A percentile compares a stretch with the other conserved stretches of the same genome.
These are phyloP conservation scores for Diprion similis DNA, from an alignment of 1,140 invertebrate species.

Conservation along the genomic window DNA sequence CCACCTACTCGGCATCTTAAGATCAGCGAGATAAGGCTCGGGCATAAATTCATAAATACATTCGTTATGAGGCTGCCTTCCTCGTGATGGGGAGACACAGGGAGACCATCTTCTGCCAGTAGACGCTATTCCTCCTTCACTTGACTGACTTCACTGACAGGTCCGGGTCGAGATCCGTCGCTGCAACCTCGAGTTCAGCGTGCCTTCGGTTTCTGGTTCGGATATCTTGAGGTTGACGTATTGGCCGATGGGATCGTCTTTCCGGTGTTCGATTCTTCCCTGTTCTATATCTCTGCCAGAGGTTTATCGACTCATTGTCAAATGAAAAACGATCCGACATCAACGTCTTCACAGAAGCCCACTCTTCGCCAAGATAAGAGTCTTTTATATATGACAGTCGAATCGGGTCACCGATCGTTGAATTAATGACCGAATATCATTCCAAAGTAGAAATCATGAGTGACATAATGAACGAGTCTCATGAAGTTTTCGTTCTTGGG, in stretches of 20 bases:
- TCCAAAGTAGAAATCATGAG: too few relatives aligned
- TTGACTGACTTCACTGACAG: neutral
- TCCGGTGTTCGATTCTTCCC: neutral
- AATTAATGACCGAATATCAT: too few relatives aligned
- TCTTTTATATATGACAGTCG: too few relatives aligned
- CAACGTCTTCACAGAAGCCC: too few relatives aligned
- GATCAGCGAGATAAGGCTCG: neutral
- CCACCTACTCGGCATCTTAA: neutral
- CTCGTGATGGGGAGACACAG: constrained; percentile 6
- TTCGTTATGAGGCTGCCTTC: neutral
- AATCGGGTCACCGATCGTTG: too few relatives aligned
- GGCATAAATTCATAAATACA: constrained; percentile 17
- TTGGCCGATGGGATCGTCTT: neutral
- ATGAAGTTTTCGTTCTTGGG: too few relatives aligned
- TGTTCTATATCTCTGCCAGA: neutral
- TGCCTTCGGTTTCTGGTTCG: neutral
- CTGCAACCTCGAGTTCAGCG: neutral
- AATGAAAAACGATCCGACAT: too few relatives aligned
- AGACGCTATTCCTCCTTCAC: neutral
- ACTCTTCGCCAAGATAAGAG: too few relatives aligned
- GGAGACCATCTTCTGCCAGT: neutral
- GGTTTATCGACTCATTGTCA: too few relatives aligned
- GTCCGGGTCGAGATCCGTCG: neutral
- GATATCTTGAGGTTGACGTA: neutral
- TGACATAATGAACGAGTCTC: too few relatives aligned